Conservation (phyloP, 2,888 invertebrate genomes). For the Anarsia innoxiella region DNA sequence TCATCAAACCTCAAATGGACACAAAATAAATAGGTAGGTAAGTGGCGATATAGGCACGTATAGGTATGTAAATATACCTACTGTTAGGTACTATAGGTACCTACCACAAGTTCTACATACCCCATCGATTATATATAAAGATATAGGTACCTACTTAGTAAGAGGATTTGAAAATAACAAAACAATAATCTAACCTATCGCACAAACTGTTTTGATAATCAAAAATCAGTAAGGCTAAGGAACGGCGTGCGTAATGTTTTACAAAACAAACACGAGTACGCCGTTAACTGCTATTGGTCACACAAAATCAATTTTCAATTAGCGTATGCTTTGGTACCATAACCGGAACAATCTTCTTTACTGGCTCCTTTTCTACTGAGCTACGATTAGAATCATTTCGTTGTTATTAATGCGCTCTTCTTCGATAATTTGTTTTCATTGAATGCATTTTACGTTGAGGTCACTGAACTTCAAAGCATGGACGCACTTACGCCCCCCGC, state of each 20-base stretch:
- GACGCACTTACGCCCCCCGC: conserved; percentile 73
- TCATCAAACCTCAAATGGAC: too few species aligned
- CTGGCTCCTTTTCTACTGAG: conserved; percentile 23
- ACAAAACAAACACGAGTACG: conserved; percentile 27
- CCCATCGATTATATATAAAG: too few species aligned
- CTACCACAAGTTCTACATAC: too few species aligned
- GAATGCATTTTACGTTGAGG: conserved; percentile 71
- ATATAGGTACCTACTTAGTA: too few species aligned
- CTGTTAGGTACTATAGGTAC: too few species aligned
- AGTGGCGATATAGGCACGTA: too few species aligned
- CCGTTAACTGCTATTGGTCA: conserved; percentile 26
- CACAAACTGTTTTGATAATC: conserved; percentile 14
- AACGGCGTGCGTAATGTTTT: conserved; percentile 19
- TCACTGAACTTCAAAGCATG: conserved; percentile 72
- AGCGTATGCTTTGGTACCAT: conserved; percentile 26
- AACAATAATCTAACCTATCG: too few species aligned
- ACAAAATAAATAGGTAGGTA: too few species aligned
- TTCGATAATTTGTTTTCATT: conserved; percentile 68
- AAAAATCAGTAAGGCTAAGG: conserved; percentile 17
- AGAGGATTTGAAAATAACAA: too few species aligned
- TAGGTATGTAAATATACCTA: too few species aligned
- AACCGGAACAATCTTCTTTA: conserved; percentile 32
- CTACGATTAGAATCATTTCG: conserved; percentile 27
- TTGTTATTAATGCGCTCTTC: conserved; percentile 28
- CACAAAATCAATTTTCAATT: conserved; percentile 45